These are phyloP conservation scores for Ataeniobius toweri DNA, from an alignment of 2,797 vertebrate genomes.

Conservation along the genomic window DNA sequence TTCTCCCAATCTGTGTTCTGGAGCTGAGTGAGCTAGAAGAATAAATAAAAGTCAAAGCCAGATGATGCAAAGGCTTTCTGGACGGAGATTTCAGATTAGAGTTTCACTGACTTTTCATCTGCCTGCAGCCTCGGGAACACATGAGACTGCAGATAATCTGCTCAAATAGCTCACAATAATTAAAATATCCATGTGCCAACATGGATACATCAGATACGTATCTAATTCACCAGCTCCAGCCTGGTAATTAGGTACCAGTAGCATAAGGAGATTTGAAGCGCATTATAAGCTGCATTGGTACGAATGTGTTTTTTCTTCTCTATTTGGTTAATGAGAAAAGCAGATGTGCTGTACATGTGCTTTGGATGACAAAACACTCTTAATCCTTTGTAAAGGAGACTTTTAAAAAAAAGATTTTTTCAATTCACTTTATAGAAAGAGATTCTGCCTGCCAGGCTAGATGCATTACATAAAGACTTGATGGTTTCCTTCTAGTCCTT, in stretches of 20 bases:
- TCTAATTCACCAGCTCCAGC: background rate
- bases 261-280: constrained; percentile 30
- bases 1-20: background rate
- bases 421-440: background rate
- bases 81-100: constrained; percentile 50
- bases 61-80: constrained; percentile 35
- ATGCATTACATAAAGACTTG: constrained; percentile 3
- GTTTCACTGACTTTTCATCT: constrained; percentile 46
- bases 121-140: constrained; percentile 41
- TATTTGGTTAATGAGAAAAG: constrained; percentile 24
- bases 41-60: constrained; percentile 21
- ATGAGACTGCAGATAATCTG: constrained; percentile 62
- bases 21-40: constrained; percentile 5
- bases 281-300: constrained; percentile 23
- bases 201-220: constrained; percentile 6
- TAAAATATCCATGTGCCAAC: constrained; percentile 56
- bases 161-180: constrained; percentile 60
- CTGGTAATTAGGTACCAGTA: constrained; percentile 19
- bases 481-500: background rate
- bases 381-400: constrained; percentile 40
- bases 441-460: background rate
- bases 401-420: constrained; percentile 1
- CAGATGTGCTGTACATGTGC: constrained; percentile 21
- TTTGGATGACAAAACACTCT: constrained; percentile 30
- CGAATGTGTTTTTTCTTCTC: background rate